A percentile compares a stretch with the other conserved stretches of the same genome.
Conservation (phyloP, 2,888 invertebrate species). For the Brachyptera putata region DNA sequence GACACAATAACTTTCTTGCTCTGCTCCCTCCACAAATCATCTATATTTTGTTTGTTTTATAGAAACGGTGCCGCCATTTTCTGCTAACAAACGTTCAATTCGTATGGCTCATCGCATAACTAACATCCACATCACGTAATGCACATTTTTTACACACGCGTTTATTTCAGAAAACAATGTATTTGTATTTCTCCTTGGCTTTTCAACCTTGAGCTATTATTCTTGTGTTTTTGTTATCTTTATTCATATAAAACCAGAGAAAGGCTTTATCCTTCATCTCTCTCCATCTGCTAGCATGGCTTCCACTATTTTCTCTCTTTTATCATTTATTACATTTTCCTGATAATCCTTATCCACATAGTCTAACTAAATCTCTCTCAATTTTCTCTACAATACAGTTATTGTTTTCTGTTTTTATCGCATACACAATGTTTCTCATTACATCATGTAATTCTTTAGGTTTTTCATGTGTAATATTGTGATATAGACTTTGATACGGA, state of each 20-base stretch:
- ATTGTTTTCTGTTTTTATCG: conserved; percentile 13
- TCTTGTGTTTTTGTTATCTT: conserved; percentile 19
- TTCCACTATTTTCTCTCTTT: conserved; percentile 5
- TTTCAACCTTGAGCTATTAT: conserved; percentile 12
- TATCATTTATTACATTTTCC: conserved; percentile 7
- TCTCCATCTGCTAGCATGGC: conserved; percentile 6
- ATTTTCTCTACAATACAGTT: conserved; percentile 10
- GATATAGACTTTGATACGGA: not conserved
- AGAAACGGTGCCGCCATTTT: conserved; percentile 4
- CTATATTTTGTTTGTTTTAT: conserved; percentile 19
- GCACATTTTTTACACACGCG: conserved; percentile 19
- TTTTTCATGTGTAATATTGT: not conserved
- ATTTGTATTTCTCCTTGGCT: conserved; percentile 17
- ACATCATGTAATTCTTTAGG: not conserved
- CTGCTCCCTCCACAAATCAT: conserved; percentile 4
- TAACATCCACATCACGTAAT: conserved; percentile 5
- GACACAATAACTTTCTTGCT: conserved; percentile 15
- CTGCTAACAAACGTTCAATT: not conserved
- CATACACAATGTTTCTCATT: not conserved
- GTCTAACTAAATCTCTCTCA: not conserved
- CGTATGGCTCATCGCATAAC: conserved; percentile 14
- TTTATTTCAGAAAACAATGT: conserved; percentile 17
- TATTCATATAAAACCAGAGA: conserved; percentile 15
- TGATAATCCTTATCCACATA: conserved; percentile 16
- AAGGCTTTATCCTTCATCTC: conserved; percentile 1